Conservation (phyloP, 2,113 vertebrate genomes). For the Sardina pilchardus region DNA sequence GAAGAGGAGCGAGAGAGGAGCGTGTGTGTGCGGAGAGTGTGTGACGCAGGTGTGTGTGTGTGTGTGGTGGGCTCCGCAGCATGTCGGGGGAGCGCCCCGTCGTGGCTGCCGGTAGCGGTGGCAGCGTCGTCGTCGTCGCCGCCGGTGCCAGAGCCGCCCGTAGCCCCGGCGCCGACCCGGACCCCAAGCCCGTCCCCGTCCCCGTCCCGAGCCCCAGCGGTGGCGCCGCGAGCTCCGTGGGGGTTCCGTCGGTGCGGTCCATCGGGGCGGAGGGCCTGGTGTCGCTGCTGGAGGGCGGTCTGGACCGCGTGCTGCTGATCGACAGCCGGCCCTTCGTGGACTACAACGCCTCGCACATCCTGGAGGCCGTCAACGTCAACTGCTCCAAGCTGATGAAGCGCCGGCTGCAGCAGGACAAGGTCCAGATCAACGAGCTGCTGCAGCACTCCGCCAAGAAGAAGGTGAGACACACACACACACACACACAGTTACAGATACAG, state of each 20-base stretch:
- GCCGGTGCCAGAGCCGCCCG: conserved; percentile 74
- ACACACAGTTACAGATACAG: too few relatives aligned
- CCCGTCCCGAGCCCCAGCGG: conserved; percentile 47
- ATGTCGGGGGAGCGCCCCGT: not conserved
- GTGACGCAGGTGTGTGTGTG: conserved; percentile 45
- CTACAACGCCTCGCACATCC: conserved; percentile 89
- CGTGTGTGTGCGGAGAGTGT: conserved; percentile 45
- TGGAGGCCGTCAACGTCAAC: conserved; percentile 95
- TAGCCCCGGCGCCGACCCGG: conserved; percentile 46
- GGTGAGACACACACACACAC: conserved; percentile 62
- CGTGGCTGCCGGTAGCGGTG: too few relatives aligned
- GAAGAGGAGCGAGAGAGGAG: too few relatives aligned
- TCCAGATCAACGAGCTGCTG: conserved; percentile 90
- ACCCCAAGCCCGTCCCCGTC: not conserved
- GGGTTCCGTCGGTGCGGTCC: conserved; percentile 66
- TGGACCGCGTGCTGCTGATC: conserved; percentile 86
- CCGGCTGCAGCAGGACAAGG: conserved; percentile 93
- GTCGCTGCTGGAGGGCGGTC: conserved; percentile 85
- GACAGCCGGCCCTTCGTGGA: conserved; percentile 97
- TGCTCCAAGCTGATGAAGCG: conserved; percentile 98
- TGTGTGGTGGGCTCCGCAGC: conserved; percentile 54
- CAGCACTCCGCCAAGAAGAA: conserved; percentile 92
- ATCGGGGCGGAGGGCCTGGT: conserved; percentile 84
- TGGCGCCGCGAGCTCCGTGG: not conserved
- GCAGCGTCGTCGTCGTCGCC: conserved; percentile 31